Evolutionary conservation across 2,797 vertebrate genomes (phyloP).

Genomic region (Octomys mimax): DNA sequence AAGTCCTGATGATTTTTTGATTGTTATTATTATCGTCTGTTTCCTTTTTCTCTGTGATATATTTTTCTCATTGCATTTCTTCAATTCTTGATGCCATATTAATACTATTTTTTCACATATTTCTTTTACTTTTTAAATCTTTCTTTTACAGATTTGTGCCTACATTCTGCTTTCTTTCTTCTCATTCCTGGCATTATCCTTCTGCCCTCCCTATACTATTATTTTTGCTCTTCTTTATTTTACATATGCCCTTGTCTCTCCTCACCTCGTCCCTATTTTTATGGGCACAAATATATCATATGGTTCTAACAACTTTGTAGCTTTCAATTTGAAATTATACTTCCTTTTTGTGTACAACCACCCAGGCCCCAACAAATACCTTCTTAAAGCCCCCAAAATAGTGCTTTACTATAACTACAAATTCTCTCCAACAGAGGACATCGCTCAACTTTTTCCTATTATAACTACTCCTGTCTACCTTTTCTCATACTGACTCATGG

Average conservation of each 20-base stretch:
- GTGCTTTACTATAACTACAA: neutral
- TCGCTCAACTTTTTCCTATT: neutral
- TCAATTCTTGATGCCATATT: neutral
- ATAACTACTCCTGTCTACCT: neutral
- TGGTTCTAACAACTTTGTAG: neutral
- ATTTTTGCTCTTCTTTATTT: neutral
- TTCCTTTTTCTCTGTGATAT: neutral
- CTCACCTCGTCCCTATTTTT: neutral
- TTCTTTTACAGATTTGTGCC: neutral
- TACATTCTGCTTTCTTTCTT: neutral
- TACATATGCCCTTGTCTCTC: neutral
- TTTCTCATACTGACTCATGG: neutral
- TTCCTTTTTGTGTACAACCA: neutral
- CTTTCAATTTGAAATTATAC: neutral
- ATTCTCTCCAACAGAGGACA: neutral
- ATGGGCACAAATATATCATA: neutral
- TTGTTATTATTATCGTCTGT: neutral
- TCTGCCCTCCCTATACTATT: neutral
- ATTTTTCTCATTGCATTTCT: neutral
- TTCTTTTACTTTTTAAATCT: neutral
- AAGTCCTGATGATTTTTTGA: neutral
- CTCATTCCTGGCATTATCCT: neutral
- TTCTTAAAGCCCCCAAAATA: neutral
- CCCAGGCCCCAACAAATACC: neutral
- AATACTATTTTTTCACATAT: neutral